These are phyloP conservation scores for Alouatta palliata DNA, from an alignment of 2,113 vertebrate species.

Conservation along the genomic window DNA sequence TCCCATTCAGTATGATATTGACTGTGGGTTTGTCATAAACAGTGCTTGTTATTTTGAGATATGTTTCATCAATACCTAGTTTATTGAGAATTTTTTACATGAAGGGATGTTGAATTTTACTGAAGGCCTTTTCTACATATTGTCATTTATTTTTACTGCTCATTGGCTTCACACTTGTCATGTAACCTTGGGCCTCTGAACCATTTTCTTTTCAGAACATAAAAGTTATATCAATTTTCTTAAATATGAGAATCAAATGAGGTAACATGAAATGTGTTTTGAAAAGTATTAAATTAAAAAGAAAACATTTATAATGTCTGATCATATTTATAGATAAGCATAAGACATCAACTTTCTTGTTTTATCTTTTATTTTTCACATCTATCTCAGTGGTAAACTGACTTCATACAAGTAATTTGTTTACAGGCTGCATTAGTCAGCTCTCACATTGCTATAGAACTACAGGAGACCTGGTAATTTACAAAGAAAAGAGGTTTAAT, in stretches of 20 bases:
- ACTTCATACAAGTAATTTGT: neutral
- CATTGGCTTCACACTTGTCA: neutral
- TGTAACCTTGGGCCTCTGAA: neutral
- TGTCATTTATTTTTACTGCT: neutral
- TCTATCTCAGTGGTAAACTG: neutral
- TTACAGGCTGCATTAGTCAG: too few relatives aligned
- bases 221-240: neutral
- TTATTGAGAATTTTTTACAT: too few relatives aligned
- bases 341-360: neutral
- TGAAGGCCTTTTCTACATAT: too few relatives aligned
- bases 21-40: too few relatives aligned
- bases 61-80: too few relatives aligned
- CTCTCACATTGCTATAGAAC: too few relatives aligned
- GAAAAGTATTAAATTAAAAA: neutral
- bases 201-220: neutral
- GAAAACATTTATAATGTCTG: neutral
- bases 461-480: too few relatives aligned
- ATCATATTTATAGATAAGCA: neutral
- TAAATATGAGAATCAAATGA: neutral
- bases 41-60: too few relatives aligned
- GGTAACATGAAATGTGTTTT: neutral
- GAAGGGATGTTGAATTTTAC: too few relatives aligned
- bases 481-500: too few relatives aligned
- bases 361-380: neutral
- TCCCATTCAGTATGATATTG: too few relatives aligned